phyloP scores from a whole-genome alignment of 2,888 invertebrate genomes.

The Scaptomyza cyrtandrae region DNA sequence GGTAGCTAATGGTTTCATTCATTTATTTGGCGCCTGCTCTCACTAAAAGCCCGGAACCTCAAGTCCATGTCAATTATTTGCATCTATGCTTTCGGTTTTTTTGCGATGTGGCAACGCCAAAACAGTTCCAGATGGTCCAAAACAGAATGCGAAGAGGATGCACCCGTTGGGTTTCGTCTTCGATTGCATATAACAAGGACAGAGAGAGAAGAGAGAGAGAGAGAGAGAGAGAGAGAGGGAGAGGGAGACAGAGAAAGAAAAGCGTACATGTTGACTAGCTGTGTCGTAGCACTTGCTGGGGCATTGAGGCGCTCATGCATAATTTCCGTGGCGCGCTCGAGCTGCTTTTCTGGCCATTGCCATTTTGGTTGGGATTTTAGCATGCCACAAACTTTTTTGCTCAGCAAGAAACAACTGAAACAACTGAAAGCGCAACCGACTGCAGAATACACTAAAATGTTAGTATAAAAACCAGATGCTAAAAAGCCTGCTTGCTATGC shows the following conservation, averaged over 20 bases:
- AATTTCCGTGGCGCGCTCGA: constrained; percentile 50
- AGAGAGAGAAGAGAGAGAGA: background rate
- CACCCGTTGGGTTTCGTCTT: constrained; percentile 44
- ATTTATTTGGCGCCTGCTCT: constrained; percentile 4
- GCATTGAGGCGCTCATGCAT: constrained; percentile 68
- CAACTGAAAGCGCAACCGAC: background rate
- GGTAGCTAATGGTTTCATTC: constrained; percentile 45
- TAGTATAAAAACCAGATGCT: background rate
- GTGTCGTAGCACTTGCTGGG: constrained; percentile 40
- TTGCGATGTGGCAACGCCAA: constrained; percentile 42
- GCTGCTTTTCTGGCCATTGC: constrained; percentile 44
- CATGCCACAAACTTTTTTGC: constrained; percentile 54
- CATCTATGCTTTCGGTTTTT: constrained; percentile 36
- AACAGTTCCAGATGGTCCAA: background rate
- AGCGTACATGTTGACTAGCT: background rate
- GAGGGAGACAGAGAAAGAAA: background rate
- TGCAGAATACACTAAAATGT: background rate
- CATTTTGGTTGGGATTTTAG: constrained; percentile 55
- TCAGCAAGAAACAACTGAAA: constrained; percentile 5
- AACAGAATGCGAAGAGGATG: background rate
- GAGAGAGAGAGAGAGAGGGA: background rate
- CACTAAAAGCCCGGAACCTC: constrained; percentile 13
- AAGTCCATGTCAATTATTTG: constrained; percentile 73
- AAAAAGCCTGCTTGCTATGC: too few species aligned
- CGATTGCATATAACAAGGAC: constrained; percentile 42